Evolutionary conservation across 1,140 invertebrate species (phyloP), one percentile per base, ranked within the genome.

Genomic region (Lepidurus arcticus): DNA sequence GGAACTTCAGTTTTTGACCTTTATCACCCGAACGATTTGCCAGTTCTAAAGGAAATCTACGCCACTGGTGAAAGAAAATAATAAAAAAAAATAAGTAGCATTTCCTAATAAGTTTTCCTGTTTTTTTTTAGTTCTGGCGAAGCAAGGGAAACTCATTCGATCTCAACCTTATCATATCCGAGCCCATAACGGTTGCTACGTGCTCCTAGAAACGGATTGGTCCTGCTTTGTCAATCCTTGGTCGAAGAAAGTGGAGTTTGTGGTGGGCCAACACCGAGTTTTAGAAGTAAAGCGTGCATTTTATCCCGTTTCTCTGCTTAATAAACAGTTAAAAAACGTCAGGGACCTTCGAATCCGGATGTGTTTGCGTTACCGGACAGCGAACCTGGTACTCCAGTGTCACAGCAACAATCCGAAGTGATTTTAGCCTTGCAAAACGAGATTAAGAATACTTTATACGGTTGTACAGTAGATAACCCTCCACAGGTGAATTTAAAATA

Each of bases 211-310:
- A 85, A 96, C 95, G 0, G 94, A 97, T 85, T 98, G 94, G 94
- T 94, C 94, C 0, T 93, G 92, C 79, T 97, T 97, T 84, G 89
- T 96, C 44, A 97, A 97, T 88, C 95, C 96, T 0, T 98, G 95
- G 95, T 92, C 93, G 1, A 89, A 89, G 83, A 92, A 93, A 85
- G 86, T 98, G 76, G 96, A 98, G 83, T 96, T 97, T 86, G 90
- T 98, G 75, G 92, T 94, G 82, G 94, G 93, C 78, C 91, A 95
- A 82, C 94, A 98, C 87, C 87, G 90, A 77, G 90, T 98, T 4
- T 83, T 95, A 77, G 92, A 92, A 88, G 92, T 90, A 84, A 81
- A 80, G 76, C 73, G 44, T 73, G 11, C 4, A 47, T 44, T 76
- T 65, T 21, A 13, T 65, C 13, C 74, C 75, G 79, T 8, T 75